Percentiles rank a stretch among this genome's conserved stretches.
Evolutionary conservation across 2,888 invertebrate species (phyloP).

Genomic region (Drosophila ustulata): DNA sequence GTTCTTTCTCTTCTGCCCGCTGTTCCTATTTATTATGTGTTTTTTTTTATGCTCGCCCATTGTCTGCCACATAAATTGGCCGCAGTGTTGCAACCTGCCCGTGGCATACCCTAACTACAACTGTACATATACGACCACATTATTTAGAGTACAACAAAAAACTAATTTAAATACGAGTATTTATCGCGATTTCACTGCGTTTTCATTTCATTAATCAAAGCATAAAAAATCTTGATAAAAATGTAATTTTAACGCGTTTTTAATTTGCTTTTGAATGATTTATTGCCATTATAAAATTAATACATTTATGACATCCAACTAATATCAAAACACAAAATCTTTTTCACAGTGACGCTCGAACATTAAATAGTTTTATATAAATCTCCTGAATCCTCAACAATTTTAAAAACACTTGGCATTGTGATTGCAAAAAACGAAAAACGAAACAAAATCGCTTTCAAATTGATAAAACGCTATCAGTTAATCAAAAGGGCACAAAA

Average conservation of each 20-base stretch:
- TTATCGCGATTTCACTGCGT: slow-evolving; percentile 1
- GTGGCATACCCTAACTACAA: slow-evolving; percentile 33
- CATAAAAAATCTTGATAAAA: background rate
- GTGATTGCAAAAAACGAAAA: background rate
- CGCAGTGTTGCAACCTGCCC: slow-evolving; percentile 43
- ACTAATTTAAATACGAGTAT: slow-evolving; percentile 9
- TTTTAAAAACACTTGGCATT: background rate
- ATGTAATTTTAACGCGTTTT: background rate
- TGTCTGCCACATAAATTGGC: slow-evolving; percentile 63
- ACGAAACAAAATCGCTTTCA: too few species aligned
- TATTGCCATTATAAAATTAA: slow-evolving; percentile 1
- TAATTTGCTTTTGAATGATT: slow-evolving; percentile 1
- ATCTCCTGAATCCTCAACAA: background rate
- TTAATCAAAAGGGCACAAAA: background rate
- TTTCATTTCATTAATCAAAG: slow-evolving; percentile 3
- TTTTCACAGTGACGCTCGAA: background rate
- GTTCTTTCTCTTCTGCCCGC: slow-evolving; percentile 7
- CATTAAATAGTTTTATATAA: background rate
- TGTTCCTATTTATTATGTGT: slow-evolving; percentile 36
- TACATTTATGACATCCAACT: background rate
- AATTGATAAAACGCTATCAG: background rate
- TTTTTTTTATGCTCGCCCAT: slow-evolving; percentile 38
- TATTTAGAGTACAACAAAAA: slow-evolving; percentile 9
- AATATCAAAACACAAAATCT: background rate
- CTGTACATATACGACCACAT: slow-evolving; percentile 3